Conservation (phyloP, 30 jellyfish, hydroid and myxozoan genomes). For the Aurelia sp. region DNA sequence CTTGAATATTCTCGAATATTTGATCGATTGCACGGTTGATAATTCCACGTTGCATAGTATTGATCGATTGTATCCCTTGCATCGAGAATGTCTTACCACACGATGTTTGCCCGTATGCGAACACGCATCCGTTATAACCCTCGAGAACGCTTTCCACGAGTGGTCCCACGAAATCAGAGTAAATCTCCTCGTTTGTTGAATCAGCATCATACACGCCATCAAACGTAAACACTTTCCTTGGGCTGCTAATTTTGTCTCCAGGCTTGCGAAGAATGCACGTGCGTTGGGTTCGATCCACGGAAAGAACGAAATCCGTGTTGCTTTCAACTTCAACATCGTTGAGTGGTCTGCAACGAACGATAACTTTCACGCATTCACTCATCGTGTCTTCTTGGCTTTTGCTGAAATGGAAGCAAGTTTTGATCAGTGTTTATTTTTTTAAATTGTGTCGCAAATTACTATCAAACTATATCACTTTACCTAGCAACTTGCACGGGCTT, state of each 20-base stretch:
- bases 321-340: constrained; percentile 79
- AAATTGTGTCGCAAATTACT: no score
- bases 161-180: constrained; percentile 89
- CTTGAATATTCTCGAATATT: constrained; percentile 86
- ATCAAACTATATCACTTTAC: no score
- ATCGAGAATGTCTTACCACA: constrained; percentile 98
- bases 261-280: constrained; percentile 89
- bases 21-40: constrained; percentile 96
- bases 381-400: constrained; percentile 64
- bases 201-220: constrained; percentile 93
- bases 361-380: constrained; percentile 96
- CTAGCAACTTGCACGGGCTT: no score
- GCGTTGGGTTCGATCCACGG: constrained; percentile 90
- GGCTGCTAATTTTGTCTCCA: constrained; percentile 77
- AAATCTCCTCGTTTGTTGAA: constrained; percentile 94
- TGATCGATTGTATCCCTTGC: constrained; percentile 89
- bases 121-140: constrained; percentile 98
- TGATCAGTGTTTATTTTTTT: not conserved
- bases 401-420: not conserved
- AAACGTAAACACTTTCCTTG: constrained; percentile 89
- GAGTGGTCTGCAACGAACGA: constrained; percentile 96
- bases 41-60: constrained; percentile 92
- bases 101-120: constrained; percentile 99
- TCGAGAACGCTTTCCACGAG: constrained; percentile 93
- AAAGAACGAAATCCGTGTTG: constrained; percentile 70